A percentile compares a stretch with the other conserved stretches of the same genome.
Conservation (phyloP, 2,888 invertebrate genomes). For the Melinopterus prodromus region DNA sequence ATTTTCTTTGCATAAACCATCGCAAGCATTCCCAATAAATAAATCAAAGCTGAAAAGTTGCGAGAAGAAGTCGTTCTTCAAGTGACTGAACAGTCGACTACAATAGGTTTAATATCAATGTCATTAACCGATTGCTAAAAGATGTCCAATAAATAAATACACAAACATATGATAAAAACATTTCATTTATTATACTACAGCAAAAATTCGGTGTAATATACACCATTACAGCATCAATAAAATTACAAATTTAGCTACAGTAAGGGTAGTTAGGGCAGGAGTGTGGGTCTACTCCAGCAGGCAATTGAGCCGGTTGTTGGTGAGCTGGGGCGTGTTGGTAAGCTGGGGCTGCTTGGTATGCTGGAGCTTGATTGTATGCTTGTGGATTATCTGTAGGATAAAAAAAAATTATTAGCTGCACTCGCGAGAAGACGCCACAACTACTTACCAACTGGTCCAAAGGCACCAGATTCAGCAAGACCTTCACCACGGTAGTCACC, state of each 20-base stretch:
- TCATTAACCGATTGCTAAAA: no score
- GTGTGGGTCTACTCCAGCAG: constrained; percentile 59
- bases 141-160: background rate
- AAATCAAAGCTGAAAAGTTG: no score
- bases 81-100: no score
- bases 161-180: background rate
- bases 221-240: background rate
- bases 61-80: no score
- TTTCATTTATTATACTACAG: background rate
- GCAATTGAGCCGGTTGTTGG: constrained; percentile 52
- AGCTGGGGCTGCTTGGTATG: constrained; percentile 37
- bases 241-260: constrained; percentile 52
- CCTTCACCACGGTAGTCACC: constrained; percentile 61
- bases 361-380: constrained; percentile 41
- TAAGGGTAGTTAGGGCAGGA: constrained; percentile 60
- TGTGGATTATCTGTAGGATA: constrained; percentile 32
- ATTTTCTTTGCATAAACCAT: no score
- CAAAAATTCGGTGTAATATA: background rate
- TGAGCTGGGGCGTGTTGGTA: constrained; percentile 36
- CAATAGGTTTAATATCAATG: no score
- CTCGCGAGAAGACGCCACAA: background rate
- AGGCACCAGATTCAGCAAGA: constrained; percentile 58
- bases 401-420: background rate
- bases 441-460: constrained; percentile 41
- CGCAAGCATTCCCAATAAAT: no score